Evolutionary conservation across 2,797 vertebrate genomes (phyloP), one percentile per base, ranked within the genome.

Genomic region (Liasis olivaceus): DNA sequence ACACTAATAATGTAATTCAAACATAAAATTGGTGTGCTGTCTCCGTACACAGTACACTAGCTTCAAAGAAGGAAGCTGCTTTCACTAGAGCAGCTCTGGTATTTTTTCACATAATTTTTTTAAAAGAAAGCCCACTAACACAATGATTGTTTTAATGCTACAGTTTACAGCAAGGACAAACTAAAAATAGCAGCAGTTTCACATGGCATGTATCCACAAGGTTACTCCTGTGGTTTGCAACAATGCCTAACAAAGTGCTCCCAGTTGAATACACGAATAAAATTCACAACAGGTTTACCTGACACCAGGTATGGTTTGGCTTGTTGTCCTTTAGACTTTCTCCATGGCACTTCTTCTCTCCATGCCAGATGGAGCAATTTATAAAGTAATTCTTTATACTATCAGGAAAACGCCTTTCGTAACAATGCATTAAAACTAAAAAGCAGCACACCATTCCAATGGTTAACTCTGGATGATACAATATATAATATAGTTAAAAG

Each of bases 241-340:
- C 94, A 98, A 98, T 98, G 98, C 98, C 98, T 98, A 93, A 98
- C 98, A 99, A 99, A 99, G 99, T 99, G 99, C 99, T 99, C 98
- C 98, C 98, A 98, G 97, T 98, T 98, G 97, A 97, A 98, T 97
- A 98, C 97, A 98, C 77, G 97, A 97, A 96, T 97, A 97, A 96
- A 97, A 97, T 97, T 98, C 97, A 98, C 96, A 98, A 98, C 94
- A 95, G 96, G 24, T 97, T 96, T 97, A 97, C 97, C 98, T 97
- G 97, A 98, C 97, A 98, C 97, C 97, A 98, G 98, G 98, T 98
- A 97, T 97, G 94, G 87, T 91, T 93, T 62, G 66, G 86, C 86
- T 86, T 93, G 92, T 86, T 85, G 69, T 28, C 69, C 92, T 64
- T 81, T 77, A 64, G 69, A 69, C 72, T 87, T 59, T 92, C 60